A percentile compares a stretch with the other conserved stretches of the same genome.
These are phyloP conservation scores for Neoitamus cyanurus DNA, from an alignment of 2,888 invertebrate species.

Conservation along the genomic window DNA sequence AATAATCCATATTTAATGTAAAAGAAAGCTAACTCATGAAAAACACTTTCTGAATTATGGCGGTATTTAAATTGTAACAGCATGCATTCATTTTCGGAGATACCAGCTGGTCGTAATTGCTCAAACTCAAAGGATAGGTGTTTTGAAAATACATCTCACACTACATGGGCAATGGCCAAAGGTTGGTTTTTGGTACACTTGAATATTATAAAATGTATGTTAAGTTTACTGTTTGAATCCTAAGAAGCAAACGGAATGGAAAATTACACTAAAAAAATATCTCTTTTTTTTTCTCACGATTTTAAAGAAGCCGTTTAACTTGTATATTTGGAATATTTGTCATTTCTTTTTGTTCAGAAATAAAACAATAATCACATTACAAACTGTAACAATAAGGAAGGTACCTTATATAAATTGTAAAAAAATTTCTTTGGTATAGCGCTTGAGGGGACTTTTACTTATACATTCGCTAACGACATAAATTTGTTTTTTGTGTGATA, in stretches of 20 bases:
- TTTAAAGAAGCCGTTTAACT: neutral
- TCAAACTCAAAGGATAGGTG: neutral
- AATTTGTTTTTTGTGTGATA: constrained; percentile 33
- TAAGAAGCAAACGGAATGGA: neutral
- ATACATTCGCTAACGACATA: constrained; percentile 27
- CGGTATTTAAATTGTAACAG: neutral
- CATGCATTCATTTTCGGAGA: neutral
- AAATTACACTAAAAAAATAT: neutral
- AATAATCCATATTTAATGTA: neutral
- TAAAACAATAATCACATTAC: constrained; percentile 18
- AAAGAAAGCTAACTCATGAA: neutral
- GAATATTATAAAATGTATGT: neutral
- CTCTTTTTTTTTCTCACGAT: neutral
- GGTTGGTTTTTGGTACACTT: neutral
- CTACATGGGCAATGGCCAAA: neutral
- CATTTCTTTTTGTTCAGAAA: neutral
- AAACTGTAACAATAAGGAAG: constrained; percentile 32
- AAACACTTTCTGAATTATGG: neutral
- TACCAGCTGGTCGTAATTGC: neutral
- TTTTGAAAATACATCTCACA: neutral
- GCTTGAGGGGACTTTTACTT: constrained; percentile 7
- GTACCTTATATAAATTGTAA: constrained; percentile 29
- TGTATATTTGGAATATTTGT: neutral
- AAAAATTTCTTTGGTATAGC: constrained; percentile 40
- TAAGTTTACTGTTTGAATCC: neutral